Percentiles rank a stretch among this genome's conserved stretches.
phyloP scores from a whole-genome alignment of 2,113 vertebrate genomes.

The Tursiops truncatus region DNA sequence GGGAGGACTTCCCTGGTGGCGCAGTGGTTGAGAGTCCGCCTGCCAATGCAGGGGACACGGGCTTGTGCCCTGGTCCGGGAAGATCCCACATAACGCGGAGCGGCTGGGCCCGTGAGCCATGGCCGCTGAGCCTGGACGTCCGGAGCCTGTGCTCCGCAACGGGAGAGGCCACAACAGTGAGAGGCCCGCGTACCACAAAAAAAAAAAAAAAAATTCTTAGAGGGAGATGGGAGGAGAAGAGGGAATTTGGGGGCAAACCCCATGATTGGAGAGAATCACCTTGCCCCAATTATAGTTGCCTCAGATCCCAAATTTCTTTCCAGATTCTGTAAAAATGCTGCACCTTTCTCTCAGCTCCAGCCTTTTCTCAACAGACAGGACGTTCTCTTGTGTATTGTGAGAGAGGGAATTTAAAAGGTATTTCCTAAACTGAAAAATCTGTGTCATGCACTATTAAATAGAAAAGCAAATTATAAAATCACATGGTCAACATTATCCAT shows the following conservation, averaged over 20 bases:
- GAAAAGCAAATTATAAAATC: conserved; percentile 27
- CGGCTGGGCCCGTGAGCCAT: too few species aligned
- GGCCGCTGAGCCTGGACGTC: too few species aligned
- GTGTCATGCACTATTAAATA: neutral
- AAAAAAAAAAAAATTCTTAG: neutral
- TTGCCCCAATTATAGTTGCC: neutral
- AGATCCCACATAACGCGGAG: rapidly evolving
- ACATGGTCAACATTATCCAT: neutral
- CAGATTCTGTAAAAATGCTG: neutral
- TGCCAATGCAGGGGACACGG: too few species aligned
- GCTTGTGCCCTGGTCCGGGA: too few species aligned
- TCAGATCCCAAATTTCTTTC: neutral
- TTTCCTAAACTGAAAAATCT: neutral
- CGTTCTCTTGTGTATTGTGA: neutral
- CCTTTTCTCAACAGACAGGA: neutral
- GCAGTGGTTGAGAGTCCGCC: too few species aligned
- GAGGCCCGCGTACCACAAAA: too few species aligned
- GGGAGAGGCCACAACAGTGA: too few species aligned
- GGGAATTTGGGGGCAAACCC: neutral
- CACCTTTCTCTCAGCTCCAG: neutral
- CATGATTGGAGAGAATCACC: neutral
- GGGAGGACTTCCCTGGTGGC: neutral
- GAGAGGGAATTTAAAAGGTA: neutral
- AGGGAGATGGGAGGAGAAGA: neutral
- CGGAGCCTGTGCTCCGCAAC: too few species aligned